Percentiles rank a stretch among this genome's conserved stretches.
Conservation (phyloP, 2,888 invertebrate species). For the Hirtodrosophila trivittata region DNA sequence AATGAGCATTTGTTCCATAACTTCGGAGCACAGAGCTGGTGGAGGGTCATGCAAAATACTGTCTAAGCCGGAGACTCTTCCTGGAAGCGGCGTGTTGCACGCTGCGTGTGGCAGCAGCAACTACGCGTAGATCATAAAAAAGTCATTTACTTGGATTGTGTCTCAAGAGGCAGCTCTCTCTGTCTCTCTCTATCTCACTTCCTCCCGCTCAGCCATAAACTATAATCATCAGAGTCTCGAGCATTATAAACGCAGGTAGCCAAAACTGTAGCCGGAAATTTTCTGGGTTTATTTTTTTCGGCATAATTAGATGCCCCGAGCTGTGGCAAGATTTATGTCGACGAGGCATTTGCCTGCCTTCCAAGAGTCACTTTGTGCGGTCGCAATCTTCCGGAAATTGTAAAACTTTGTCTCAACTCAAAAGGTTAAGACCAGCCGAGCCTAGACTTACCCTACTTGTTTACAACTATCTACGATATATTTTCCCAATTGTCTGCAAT, state of each 20-base stretch:
- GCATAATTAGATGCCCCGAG: conserved; percentile 51
- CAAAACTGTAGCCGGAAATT: conserved; percentile 41
- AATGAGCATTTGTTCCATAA: conserved; percentile 58
- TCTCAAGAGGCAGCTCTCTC: conserved; percentile 4
- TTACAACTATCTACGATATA: not conserved
- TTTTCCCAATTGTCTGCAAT: conserved; percentile 21
- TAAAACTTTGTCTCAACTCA: conserved; percentile 34
- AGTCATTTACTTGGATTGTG: conserved; percentile 48
- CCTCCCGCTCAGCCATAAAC: conserved; percentile 35
- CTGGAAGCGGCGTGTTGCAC: conserved; percentile 14
- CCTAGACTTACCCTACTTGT: not conserved
- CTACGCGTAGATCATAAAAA: conserved; percentile 45
- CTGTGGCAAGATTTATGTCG: conserved; percentile 43
- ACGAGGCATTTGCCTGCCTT: conserved; percentile 5
- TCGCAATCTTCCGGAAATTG: conserved; percentile 47
- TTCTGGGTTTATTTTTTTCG: conserved; percentile 33
- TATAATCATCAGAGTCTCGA: conserved; percentile 42
- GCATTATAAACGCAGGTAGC: conserved; percentile 36
- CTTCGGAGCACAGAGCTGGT: not conserved
- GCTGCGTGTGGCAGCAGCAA: conserved; percentile 48
- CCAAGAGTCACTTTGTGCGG: conserved; percentile 46
- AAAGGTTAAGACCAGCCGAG: conserved; percentile 4
- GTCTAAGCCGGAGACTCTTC: conserved; percentile 11
- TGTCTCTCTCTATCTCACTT: not conserved
- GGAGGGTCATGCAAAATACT: conserved; percentile 37